These are phyloP conservation scores for Enoplosus armatus DNA, from an alignment of 2,797 vertebrate species.

Conservation along the genomic window DNA sequence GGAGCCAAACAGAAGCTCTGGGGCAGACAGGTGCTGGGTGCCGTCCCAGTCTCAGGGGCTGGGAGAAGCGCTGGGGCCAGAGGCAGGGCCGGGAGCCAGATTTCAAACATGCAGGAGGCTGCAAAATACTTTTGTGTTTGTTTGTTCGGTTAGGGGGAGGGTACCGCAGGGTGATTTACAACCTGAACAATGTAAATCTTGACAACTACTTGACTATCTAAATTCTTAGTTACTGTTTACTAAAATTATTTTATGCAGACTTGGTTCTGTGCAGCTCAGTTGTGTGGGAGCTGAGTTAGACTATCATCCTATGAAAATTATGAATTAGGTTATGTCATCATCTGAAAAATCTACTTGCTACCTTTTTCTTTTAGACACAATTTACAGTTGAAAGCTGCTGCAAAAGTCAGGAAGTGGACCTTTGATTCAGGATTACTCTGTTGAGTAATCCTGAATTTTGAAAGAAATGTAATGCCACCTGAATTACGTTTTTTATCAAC, in stretches of 20 bases:
- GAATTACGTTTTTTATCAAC: not conserved
- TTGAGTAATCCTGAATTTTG: not conserved
- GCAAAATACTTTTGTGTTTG: not conserved
- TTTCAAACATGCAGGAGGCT: not conserved
- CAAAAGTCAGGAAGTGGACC: not conserved
- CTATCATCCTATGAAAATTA: not conserved
- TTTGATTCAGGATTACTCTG: not conserved
- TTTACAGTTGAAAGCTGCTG: not conserved
- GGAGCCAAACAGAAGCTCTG: slow-evolving; percentile 68
- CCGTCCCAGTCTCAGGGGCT: slow-evolving; percentile 60
- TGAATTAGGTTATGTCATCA: not conserved
- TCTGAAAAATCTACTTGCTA: not conserved
- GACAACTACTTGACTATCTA: not conserved
- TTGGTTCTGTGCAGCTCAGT: not conserved
- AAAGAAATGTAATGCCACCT: not conserved
- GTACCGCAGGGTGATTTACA: not conserved
- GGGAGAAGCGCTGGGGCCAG: slow-evolving; percentile 39
- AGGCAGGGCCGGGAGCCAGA: slow-evolving; percentile 51
- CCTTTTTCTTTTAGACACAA: not conserved
- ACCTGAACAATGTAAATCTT: not conserved
- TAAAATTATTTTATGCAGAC: not conserved
- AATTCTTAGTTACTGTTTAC: not conserved
- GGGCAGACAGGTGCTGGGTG: slow-evolving; percentile 76
- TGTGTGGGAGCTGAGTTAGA: not conserved
- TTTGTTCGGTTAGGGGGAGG: not conserved